Conservation (phyloP, 2,888 invertebrate genomes). For the Gastrophysa polygoni region DNA sequence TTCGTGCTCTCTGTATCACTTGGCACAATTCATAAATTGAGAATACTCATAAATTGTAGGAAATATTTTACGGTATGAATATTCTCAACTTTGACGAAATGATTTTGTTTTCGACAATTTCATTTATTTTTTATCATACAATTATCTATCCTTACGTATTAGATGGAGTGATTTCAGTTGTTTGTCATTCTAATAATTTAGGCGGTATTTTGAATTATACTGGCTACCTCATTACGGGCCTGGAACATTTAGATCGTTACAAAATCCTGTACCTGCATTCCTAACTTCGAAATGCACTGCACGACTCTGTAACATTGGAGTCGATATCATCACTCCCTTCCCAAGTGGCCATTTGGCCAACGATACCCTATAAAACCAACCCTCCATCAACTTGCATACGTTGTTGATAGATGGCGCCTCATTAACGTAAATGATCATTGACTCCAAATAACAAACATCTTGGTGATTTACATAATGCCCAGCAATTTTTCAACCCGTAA, state of each 20-base stretch:
- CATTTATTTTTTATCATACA: no score
- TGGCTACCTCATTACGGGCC: not conserved
- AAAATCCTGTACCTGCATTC: slow-evolving; percentile 23
- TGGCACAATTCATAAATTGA: no score
- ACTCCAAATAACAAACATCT: slow-evolving; percentile 47
- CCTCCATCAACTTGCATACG: slow-evolving; percentile 35
- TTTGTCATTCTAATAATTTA: no score
- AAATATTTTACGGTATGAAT: no score
- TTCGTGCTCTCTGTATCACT: no score
- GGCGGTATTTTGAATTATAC: no score
- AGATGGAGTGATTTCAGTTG: no score
- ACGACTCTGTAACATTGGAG: slow-evolving; percentile 25
- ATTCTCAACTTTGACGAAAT: no score
- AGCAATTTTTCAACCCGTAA: slow-evolving; percentile 41
- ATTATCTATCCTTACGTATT: no score
- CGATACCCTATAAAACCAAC: slow-evolving; percentile 33
- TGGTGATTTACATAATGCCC: slow-evolving; percentile 47
- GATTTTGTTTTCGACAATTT: no score
- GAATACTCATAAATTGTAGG: no score
- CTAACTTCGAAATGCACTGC: slow-evolving; percentile 17
- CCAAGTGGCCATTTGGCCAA: slow-evolving; percentile 15
- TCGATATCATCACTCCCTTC: slow-evolving; percentile 44
- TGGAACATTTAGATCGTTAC: slow-evolving; percentile 18
- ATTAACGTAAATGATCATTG: slow-evolving; percentile 47
- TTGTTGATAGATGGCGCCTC: slow-evolving; percentile 48